Conservation (phyloP, 2,888 invertebrate genomes). For the Phyllotreta striolata region DNA sequence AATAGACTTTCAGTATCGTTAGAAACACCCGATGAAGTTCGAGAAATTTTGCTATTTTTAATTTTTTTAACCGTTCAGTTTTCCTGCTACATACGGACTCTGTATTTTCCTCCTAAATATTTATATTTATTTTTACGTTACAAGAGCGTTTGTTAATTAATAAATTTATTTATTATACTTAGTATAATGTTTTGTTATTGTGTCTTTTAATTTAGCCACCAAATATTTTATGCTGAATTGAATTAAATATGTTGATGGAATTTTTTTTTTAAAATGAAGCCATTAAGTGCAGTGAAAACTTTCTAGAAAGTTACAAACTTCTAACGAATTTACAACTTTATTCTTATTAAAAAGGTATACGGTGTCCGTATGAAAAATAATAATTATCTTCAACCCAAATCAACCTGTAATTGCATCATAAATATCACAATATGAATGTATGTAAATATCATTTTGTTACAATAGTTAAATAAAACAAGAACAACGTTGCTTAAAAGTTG, state of each 20-base stretch:
- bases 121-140: too few species aligned
- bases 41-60: conserved; percentile 16
- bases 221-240: too few species aligned
- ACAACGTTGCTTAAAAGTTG: conserved; percentile 41
- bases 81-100: conserved; percentile 2
- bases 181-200: too few species aligned
- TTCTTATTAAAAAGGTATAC: too few species aligned
- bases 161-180: too few species aligned
- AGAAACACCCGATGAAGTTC: conserved; percentile 1
- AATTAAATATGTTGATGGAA: too few species aligned
- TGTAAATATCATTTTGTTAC: conserved; percentile 11
- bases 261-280: too few species aligned
- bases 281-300: too few species aligned
- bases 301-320: too few species aligned
- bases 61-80: neutral
- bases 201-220: too few species aligned
- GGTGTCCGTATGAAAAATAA: neutral
- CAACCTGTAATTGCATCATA: conserved; percentile 9
- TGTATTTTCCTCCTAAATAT: neutral
- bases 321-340: too few species aligned
- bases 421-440: conserved; percentile 5
- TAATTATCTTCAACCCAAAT: neutral
- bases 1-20: conserved; percentile 6
- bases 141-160: too few species aligned
- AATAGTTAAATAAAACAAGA: conserved; percentile 1